A percentile compares a stretch with the other conserved stretches of the same genome.
phyloP scores from a whole-genome alignment of 2,113 vertebrate species.

The Butastur rufipennis region DNA sequence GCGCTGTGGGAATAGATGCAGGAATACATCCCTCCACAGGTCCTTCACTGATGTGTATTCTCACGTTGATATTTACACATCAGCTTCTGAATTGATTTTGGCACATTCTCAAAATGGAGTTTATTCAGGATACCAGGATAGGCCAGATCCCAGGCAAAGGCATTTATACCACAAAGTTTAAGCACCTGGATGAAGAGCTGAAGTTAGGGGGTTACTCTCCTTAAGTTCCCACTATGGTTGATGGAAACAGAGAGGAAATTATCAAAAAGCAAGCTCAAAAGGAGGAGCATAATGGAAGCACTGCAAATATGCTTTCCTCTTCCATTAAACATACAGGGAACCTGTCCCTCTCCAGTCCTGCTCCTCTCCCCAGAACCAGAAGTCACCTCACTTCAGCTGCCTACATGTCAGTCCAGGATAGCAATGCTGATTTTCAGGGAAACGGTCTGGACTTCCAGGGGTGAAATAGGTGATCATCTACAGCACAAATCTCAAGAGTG shows the following conservation, averaged over 20 bases:
- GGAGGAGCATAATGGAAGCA: neutral
- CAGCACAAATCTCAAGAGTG: neutral
- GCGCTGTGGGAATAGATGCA: neutral
- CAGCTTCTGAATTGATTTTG: neutral
- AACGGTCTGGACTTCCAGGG: neutral
- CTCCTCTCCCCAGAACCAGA: neutral
- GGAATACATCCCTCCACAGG: neutral
- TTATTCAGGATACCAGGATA: neutral
- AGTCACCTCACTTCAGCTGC: neutral
- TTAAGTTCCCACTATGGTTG: neutral
- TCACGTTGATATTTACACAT: neutral
- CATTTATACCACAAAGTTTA: neutral
- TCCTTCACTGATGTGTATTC: neutral
- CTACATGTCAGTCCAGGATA: neutral
- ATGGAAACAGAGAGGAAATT: neutral
- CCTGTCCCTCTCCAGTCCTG: neutral
- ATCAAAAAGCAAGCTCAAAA: neutral
- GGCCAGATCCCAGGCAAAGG: neutral
- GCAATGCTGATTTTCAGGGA: neutral
- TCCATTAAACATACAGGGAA: neutral
- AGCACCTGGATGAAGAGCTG: neutral
- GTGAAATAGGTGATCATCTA: neutral
- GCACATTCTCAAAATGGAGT: neutral
- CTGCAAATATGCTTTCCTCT: neutral
- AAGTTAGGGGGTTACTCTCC: neutral